Evolutionary conservation across 2,113 vertebrate genomes (phyloP), one percentile per base, ranked within the genome.

Genomic region (Notothenia coriiceps): DNA sequence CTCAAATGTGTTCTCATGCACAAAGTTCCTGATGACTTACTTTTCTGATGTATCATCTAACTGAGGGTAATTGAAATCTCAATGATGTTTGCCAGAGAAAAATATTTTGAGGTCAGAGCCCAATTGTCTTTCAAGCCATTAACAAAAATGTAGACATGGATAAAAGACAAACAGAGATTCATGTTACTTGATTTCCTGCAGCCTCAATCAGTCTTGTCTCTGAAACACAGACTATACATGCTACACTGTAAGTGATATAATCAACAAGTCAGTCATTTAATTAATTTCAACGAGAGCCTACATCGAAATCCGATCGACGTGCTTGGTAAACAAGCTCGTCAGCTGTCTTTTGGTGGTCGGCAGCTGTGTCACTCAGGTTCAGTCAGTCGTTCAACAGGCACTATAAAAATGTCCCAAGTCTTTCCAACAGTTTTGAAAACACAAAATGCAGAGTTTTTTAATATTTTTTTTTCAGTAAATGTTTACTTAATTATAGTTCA

Each of bases 311-410:
- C 29, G 20, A 25, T 44, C 51, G 69, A 65, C 6, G 0, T 35
- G 35, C 15, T 6, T 60, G 44, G 29, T 60, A 47, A 7, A 71
- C 40, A 43, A 70, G 46, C 11, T 33, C 29, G 40, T 50, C 49
- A 68, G 20, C 62, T 50, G 50, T 22, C 8, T n/a, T 61, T 56
- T 73, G 50, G 69, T 69, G 69, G 56, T 57, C 56, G 59, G 57
- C 14, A 63, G 64, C 52, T 54, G 35, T 5, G 62, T 68, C 54
- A 11, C 64, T 65, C 6, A 46, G 5, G 18, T 29, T 40, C 6
- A 10, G 20, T 18, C 69, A n/a, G 11, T 35, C 18, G 3, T 71
- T 10, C 64, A 3, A 10, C 55, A 61, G 22, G 1, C 6, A 33
- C 2, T 0, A 43, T 25, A 15, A 29, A 29, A 33, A 13, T 15